Evolutionary conservation across 2,888 invertebrate genomes (phyloP), one percentile per base, ranked within the genome.

Genomic region (Parnassius smintheus): DNA sequence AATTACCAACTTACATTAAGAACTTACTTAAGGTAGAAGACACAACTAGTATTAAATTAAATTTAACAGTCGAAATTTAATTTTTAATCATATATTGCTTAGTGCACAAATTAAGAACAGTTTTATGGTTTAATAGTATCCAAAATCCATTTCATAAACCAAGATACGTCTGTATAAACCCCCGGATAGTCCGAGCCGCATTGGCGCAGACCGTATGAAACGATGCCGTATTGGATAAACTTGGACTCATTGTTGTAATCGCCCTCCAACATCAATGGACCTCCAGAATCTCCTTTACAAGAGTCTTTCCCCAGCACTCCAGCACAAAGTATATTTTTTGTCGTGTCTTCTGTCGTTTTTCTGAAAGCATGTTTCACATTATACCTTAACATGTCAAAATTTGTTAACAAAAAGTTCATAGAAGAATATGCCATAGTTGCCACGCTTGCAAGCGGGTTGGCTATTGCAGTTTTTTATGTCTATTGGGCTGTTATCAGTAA

Each of bases 211-310:
- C 77, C 77, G 22, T 66, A 68, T 0, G 77, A 79, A 1, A 80
- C 75, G 49, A 81, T 70, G 2, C 81, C 81, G 54, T 73, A 69
- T 49, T 78, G 75, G 44, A 83, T 74, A 54, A 67, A 70, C n/a
- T 73, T 67, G n/a, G 48, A 44, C 1, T 25, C 4, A 7, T 48
- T 58, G 1, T 58, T 56, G 61, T 68, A 62, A 2, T 54, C 12
- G 1, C 66, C 65, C 2, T 75, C 68, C 2, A 75, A 65, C 82
- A 92, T 91, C 50, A 95, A 77, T 0, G 95, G 95, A 0, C 95
- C 95, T 9, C 95, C 95, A 48, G 94, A 94, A 69, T 95, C 95
- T 0, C 95, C 94, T 25, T 81, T 77, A 68, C 95, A 95, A n/a
- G 94, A 93, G 72, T 94, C 94, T 51, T 86, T 83, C 0, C 80